Percentiles rank a stretch among this genome's conserved stretches.
Conservation (phyloP, 2,113 vertebrate genomes). For the Procapra przewalskii region DNA sequence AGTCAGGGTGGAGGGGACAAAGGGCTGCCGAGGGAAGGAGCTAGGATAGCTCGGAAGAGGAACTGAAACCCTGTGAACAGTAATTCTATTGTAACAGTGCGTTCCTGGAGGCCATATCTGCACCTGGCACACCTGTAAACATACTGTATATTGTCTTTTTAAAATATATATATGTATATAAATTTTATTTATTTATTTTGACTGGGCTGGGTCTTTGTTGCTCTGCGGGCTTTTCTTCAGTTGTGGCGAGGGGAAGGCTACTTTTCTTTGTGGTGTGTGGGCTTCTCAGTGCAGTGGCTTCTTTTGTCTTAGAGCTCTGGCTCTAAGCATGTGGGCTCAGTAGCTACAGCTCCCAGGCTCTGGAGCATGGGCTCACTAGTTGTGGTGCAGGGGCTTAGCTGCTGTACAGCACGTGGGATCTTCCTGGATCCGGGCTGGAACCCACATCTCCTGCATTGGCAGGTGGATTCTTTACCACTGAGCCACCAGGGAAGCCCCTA, state of each 20-base stretch:
- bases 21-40: background rate
- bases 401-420: background rate
- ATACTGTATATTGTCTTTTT: background rate
- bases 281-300: background rate
- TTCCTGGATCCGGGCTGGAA: background rate
- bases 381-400: background rate
- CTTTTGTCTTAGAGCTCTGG: background rate
- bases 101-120: background rate
- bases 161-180: background rate
- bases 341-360: background rate
- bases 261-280: background rate
- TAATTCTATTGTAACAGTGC: background rate
- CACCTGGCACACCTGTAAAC: background rate
- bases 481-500: background rate
- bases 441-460: background rate
- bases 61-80: background rate
- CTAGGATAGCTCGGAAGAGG: background rate
- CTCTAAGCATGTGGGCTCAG: background rate
- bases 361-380: background rate
- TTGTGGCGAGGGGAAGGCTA: background rate
- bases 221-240: background rate
- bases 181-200: background rate
- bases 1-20: background rate
- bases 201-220: background rate
- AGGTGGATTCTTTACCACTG: background rate